Conservation (phyloP, 2,888 invertebrate genomes). For the Erpobdella octoculata region DNA sequence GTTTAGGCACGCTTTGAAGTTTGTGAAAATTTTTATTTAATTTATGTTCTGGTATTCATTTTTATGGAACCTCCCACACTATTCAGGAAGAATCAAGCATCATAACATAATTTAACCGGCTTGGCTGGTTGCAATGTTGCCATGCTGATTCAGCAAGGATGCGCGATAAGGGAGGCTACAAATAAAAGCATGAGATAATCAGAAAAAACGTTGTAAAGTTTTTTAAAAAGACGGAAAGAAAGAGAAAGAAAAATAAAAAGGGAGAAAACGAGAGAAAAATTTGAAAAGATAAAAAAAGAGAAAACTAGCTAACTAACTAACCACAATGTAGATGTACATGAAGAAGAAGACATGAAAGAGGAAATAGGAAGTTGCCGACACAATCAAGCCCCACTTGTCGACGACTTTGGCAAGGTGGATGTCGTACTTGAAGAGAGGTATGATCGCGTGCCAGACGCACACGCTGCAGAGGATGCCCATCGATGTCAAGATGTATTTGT, state of each 20-base stretch:
- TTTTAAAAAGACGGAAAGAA: too few relatives aligned
- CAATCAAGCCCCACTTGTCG: slow-evolving; percentile 34
- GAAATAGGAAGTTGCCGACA: slow-evolving; percentile 41
- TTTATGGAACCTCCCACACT: too few relatives aligned
- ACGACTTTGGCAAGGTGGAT: slow-evolving; percentile 28
- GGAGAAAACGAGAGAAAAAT: background rate
- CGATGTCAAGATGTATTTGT: slow-evolving; percentile 40
- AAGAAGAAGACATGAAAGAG: slow-evolving; percentile 46
- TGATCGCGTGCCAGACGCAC: slow-evolving; percentile 40
- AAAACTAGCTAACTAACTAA: background rate
- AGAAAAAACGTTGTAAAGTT: too few relatives aligned
- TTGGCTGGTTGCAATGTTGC: too few relatives aligned
- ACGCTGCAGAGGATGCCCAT: slow-evolving; percentile 40
- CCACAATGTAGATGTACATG: slow-evolving; percentile 43
- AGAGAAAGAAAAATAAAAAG: background rate
- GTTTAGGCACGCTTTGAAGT: too few relatives aligned
- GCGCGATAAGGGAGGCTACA: too few relatives aligned
- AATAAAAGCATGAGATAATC: too few relatives aligned
- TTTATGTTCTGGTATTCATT: too few relatives aligned
- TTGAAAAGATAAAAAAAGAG: background rate
- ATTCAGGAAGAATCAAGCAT: too few relatives aligned
- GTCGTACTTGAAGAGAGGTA: slow-evolving; percentile 35
- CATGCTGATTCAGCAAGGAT: too few relatives aligned
- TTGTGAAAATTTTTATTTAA: too few relatives aligned
- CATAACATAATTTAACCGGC: too few relatives aligned